These are phyloP conservation scores for Caenorhabditis brenneri DNA, from an alignment of 1,140 invertebrate species.

Conservation along the genomic window DNA sequence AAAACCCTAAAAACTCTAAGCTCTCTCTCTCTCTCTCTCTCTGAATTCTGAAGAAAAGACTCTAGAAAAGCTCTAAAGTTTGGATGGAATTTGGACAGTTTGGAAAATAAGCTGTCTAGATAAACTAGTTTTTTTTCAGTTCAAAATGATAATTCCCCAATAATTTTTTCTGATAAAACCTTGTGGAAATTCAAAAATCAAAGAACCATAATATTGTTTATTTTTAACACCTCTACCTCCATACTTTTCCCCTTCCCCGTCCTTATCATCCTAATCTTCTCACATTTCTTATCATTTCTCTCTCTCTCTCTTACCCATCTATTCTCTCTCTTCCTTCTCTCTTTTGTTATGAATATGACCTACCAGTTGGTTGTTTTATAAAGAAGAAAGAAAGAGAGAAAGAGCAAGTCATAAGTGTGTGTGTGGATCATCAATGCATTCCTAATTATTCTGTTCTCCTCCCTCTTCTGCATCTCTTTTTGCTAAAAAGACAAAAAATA, in stretches of 20 bases:
- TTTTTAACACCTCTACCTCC: background rate
- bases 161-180: background rate
- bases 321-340: background rate
- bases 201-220: background rate
- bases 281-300: background rate
- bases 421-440: background rate
- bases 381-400: background rate
- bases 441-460: background rate
- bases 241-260: background rate
- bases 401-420: background rate
- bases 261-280: background rate
- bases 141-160: too few relatives aligned
- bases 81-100: too few relatives aligned
- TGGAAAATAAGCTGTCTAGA: too few relatives aligned
- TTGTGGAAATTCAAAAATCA: slow-evolving; percentile 6
- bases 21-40: too few relatives aligned
- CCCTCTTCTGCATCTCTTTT: background rate
- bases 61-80: too few relatives aligned
- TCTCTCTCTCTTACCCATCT: background rate
- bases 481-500: too few relatives aligned
- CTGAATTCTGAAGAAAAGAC: too few relatives aligned
- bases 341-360: background rate
- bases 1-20: too few relatives aligned
- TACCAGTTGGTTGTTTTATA: background rate
- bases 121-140: too few relatives aligned